A percentile compares a stretch with the other conserved stretches of the same genome.
These are phyloP conservation scores for Emydocephalus ijimae DNA, from an alignment of 2,113 vertebrate species.

Conservation along the genomic window DNA sequence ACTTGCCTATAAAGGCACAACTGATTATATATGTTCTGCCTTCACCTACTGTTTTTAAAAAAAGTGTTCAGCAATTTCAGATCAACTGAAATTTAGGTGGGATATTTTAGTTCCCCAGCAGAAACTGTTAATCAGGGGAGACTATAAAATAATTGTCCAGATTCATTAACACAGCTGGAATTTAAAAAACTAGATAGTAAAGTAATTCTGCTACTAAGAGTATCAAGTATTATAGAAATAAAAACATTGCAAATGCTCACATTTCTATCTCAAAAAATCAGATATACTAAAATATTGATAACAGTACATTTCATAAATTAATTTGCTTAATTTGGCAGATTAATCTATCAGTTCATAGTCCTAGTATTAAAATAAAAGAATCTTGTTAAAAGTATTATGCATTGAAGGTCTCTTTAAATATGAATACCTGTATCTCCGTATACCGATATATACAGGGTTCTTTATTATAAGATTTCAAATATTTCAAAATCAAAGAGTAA, in stretches of 20 bases:
- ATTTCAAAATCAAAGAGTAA: neutral
- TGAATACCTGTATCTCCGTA: neutral
- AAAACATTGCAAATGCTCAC: neutral
- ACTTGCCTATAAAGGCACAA: neutral
- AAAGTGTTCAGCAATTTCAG: neutral
- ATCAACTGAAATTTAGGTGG: neutral
- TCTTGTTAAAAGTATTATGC: neutral
- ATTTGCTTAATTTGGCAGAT: neutral
- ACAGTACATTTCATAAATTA: neutral
- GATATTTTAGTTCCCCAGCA: neutral
- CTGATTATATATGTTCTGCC: too few species aligned
- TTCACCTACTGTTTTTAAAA: neutral
- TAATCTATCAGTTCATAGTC: neutral
- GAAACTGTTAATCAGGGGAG: neutral
- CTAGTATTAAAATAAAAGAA: neutral
- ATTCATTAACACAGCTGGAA: neutral
- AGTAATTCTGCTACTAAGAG: neutral
- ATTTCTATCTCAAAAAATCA: neutral
- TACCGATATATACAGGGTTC: neutral
- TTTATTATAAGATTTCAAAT: neutral
- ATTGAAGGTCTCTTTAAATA: neutral
- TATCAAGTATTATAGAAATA: neutral
- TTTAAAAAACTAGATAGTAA: neutral
- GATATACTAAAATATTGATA: neutral
- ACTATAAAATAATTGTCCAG: neutral